Evolutionary conservation across 1,140 invertebrate genomes (phyloP), one percentile per base, ranked within the genome.

Genomic region (Metaphire vulgaris): DNA sequence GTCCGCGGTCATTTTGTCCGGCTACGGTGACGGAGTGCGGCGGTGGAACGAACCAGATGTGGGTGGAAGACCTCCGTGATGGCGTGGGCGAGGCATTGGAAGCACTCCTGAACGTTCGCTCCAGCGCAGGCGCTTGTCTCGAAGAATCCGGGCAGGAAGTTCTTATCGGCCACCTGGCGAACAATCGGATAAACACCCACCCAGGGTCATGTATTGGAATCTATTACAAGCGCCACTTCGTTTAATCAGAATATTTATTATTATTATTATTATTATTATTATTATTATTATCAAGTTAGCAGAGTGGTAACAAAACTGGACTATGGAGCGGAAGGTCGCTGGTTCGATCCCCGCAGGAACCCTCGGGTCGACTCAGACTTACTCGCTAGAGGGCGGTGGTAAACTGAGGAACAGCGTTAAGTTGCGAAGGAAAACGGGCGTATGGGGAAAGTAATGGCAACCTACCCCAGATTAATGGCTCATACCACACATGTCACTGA

Each of bases 1-100:
- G n/a, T n/a, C n/a, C n/a, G n/a, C n/a, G n/a, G n/a, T n/a, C n/a
- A n/a, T n/a, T n/a, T n/a, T n/a, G n/a, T n/a, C n/a, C n/a, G n/a
- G n/a, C n/a, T n/a, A n/a, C n/a, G n/a, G n/a, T n/a, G n/a, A n/a
- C n/a, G n/a, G n/a, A n/a, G n/a, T n/a, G n/a, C n/a, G n/a, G n/a
- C n/a, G n/a, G n/a, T n/a, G n/a, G 41, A 56, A 56, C 82, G 74
- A 79, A 85, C 83, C 69, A 84, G 72, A 76, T 80, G 77, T 1
- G 83, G 84, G 77, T 85, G 78, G 74, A 80, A 83, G 1, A 82
- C 81, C n/a, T 85, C 84, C 2, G 82, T 83, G 33, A 86, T 80
- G 76, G 81, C 79, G 34, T 81, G 80, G 0, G 85, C 85, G 30
- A 86, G 76, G 26, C 78, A 74, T n/a, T 81, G 80, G 75, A 86